Base-by-base conservation (phyloP, 2,888 invertebrate genomes). In the Rhamnusium bicolor region DNA sequence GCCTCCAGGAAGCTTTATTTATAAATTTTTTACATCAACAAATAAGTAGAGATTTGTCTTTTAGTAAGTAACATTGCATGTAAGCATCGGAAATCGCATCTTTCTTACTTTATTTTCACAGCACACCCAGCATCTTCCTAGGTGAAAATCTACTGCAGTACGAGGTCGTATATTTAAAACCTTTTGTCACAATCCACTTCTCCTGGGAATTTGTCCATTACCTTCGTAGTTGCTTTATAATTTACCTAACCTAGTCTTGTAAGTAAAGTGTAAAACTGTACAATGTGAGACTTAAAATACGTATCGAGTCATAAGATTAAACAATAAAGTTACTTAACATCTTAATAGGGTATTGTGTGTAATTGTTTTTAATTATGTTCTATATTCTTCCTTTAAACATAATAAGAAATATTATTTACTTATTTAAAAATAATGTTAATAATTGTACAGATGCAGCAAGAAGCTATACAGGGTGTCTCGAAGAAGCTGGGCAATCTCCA, bases 141-240 rank as follows among this genome's bases (percentile, higher is more conserved):
- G 47, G 61, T 46, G 61, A 21, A 46, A 61, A 24, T 61, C 40
- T 32, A 46, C 58, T 58, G 58, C 58, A 58, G 16, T 18, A 32
- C 58, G 32, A 32, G 54, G 58, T 58, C 58, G 32, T 58, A 61
- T 61, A 47, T 61, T 61, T 61, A 61, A 61, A 74, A 71, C 72
- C 73, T 71, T 74, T 73, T 72, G 76, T 76, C 72, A 67, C 72
- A 68, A 32, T 49, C 68, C 54, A 63, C 29, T 56, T 58, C 71
- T 66, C 60, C 32, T 8, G 66, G 60, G 73, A 74, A 72, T 74
- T 72, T 68, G 68, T 56, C 72, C 69, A 69, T 73, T 76, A 72
- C 67, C 68, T 72, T 72, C 65, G 40, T 67, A 67, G 73, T 69
- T 68, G 65, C 65, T 66, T 53, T 71, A 51, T 54, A 56, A 71